Evolutionary conservation across 2,888 invertebrate genomes (phyloP).

Genomic region (Lasioglossum vierecki): DNA sequence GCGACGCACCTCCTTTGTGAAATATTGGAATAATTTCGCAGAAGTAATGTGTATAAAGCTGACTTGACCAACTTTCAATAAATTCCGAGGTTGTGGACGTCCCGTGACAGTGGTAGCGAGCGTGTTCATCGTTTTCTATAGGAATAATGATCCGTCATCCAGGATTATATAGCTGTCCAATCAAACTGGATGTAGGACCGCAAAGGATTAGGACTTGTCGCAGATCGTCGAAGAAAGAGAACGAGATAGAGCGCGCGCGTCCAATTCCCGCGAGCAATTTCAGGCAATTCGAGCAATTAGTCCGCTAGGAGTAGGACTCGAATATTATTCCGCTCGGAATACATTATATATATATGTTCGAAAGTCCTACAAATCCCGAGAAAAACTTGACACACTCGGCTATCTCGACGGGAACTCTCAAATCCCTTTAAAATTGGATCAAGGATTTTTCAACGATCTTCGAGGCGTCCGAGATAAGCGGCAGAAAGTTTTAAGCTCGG

Average conservation of each 20-base stretch:
- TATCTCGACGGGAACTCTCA: neutral
- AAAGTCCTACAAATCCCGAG: neutral
- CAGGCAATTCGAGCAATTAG: conserved; percentile 6
- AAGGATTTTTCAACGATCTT: conserved; percentile 7
- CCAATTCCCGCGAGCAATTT: neutral
- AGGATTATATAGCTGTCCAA: neutral
- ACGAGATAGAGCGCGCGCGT: neutral
- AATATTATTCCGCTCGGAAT: neutral
- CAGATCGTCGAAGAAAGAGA: neutral
- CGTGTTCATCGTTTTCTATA: neutral
- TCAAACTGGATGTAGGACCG: neutral
- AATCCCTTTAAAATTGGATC: conserved; percentile 1
- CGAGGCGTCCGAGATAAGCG: neutral
- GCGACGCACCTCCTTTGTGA: neutral
- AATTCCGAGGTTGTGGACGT: neutral
- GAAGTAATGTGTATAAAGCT: neutral
- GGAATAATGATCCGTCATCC: neutral
- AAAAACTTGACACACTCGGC: neutral
- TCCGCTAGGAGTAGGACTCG: neutral
- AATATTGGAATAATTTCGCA: neutral
- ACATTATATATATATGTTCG: neutral
- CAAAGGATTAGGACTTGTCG: neutral
- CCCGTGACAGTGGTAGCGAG: too few species aligned
- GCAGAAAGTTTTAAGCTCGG: neutral
- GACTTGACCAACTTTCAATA: neutral